phyloP scores from a whole-genome alignment of 2,888 invertebrate genomes.

The Sepioteuthis lessoniana region DNA sequence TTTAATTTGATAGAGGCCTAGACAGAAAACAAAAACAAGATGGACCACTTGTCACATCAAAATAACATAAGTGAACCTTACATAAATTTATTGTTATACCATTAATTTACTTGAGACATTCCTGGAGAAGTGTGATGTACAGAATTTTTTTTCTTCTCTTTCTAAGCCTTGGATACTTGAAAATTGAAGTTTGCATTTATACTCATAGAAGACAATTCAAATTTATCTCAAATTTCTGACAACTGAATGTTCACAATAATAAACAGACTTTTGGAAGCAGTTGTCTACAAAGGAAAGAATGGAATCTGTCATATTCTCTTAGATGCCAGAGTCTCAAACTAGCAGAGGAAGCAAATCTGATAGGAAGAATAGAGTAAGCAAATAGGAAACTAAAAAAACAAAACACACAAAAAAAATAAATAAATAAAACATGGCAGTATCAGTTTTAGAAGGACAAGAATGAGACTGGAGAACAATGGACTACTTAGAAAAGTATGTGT shows the following conservation, averaged over 20 bases:
- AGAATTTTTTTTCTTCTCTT: background rate
- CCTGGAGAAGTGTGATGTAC: too few species aligned
- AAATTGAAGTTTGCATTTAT: background rate
- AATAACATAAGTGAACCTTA: too few species aligned
- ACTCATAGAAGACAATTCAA: background rate
- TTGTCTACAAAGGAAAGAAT: background rate
- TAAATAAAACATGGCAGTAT: background rate
- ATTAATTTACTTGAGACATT: background rate
- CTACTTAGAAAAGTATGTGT: background rate
- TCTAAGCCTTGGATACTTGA: background rate
- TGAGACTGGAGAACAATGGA: background rate
- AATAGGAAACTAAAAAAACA: too few species aligned
- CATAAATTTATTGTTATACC: too few species aligned
- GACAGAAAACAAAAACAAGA: too few species aligned
- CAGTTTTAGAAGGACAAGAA: background rate
- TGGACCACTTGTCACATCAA: too few species aligned
- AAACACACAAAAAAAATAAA: background rate
- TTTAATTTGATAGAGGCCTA: too few species aligned
- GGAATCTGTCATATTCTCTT: background rate
- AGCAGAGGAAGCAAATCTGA: background rate
- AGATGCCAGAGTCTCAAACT: background rate
- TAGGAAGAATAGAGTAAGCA: background rate
- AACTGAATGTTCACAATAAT: background rate
- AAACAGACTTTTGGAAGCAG: background rate
- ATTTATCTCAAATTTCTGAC: conserved; percentile 18